These are phyloP conservation scores for Palythoa grandis DNA, from an alignment of 92 coral and sea anemone genomes.

Conservation along the genomic window DNA sequence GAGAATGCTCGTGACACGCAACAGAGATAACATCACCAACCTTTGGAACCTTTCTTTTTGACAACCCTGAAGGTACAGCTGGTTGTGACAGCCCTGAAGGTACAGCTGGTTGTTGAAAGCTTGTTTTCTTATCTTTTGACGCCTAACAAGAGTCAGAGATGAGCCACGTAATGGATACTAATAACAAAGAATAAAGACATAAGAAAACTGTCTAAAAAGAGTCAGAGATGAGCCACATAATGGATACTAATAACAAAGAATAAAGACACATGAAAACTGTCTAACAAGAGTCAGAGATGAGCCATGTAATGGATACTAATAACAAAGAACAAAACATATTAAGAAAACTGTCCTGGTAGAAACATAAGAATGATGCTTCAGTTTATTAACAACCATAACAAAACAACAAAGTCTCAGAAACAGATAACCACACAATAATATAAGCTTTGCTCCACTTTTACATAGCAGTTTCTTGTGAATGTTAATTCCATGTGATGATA, in stretches of 20 bases:
- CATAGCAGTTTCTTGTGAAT: no score
- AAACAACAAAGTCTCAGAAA: no score
- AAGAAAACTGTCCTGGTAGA: no score
- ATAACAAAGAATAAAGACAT: not conserved
- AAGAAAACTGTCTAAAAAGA: not conserved
- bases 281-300: not conserved
- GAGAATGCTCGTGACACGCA: not conserved
- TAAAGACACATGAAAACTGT: no score
- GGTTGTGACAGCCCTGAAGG: conserved; percentile 28
- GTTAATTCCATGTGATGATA: no score
- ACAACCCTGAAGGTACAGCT: conserved; percentile 32
- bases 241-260: not conserved
- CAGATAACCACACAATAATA: no score
- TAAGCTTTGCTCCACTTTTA: no score
- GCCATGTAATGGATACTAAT: not conserved
- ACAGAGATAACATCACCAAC: conserved; percentile 3
- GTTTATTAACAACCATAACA: no score
- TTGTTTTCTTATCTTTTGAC: not conserved
- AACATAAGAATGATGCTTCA: no score
- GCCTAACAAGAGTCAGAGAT: not conserved
- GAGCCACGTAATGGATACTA: no score
- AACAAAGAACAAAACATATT: no score
- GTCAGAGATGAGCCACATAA: no score
- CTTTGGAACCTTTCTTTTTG: conserved; percentile 49
- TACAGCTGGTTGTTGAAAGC: conserved; percentile 48